A percentile compares a stretch with the other conserved stretches of the same genome.
Conservation (phyloP, 2,113 vertebrate species). For the Meleagris gallopavo region DNA sequence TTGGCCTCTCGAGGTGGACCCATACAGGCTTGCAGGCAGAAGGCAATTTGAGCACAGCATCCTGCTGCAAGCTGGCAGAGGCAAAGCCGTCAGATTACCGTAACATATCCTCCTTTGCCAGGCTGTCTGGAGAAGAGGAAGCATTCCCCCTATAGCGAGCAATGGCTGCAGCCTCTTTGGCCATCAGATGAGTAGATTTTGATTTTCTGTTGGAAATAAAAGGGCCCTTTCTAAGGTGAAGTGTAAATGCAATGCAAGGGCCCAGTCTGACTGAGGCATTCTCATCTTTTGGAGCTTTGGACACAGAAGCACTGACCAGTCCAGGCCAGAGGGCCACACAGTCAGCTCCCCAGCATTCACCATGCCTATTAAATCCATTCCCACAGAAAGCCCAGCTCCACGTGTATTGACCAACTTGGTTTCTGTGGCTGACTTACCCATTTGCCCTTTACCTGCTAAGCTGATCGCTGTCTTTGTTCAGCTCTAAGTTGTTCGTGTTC, state of each 20-base stretch:
- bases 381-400: background rate
- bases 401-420: background rate
- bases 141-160: constrained; percentile 66
- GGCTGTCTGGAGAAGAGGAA: constrained; percentile 39
- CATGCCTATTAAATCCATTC: background rate
- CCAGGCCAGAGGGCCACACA: background rate
- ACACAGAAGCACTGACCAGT: background rate
- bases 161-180: constrained; percentile 70
- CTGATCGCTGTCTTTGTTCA: constrained; percentile 77
- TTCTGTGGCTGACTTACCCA: background rate
- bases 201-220: constrained; percentile 50
- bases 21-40: background rate
- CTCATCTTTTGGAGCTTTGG: background rate
- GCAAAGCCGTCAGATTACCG: constrained; percentile 44
- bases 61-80: background rate
- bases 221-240: background rate
- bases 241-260: background rate
- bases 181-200: constrained; percentile 63
- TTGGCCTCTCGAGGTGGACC: background rate
- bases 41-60: background rate
- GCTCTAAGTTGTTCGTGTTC: constrained; percentile 64
- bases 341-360: background rate
- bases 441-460: constrained; percentile 71
- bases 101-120: constrained; percentile 55
- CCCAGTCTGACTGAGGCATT: background rate